Evolutionary conservation across 2,113 vertebrate genomes (phyloP), one percentile per base, ranked within the genome.

Genomic region (Capra hircus): DNA sequence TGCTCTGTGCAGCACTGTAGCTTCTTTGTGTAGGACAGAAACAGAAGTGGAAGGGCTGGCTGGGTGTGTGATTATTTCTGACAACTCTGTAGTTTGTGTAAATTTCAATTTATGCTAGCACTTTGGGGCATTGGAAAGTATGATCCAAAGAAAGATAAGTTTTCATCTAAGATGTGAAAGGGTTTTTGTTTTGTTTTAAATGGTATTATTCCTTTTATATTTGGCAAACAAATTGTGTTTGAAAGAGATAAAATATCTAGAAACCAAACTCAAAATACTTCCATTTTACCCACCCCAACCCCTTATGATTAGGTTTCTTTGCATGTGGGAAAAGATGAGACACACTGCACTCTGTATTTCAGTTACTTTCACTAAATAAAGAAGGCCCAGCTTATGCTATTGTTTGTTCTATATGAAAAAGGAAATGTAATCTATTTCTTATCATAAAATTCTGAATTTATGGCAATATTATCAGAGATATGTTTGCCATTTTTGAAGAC

Each of bases 71-170:
- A 87, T 90, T 60, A 81, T 91, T 98, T 43, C 19, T 77, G 82
- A 97, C 23, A 93, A 48, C 21, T 78, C 90, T 81, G 12, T n/a
- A 52, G 60, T 91, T 98, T 90, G 80, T 96, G 96, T 97, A 89
- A 93, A 27, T 96, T 97, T 97, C 40, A 59, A 77, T 98, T 97
- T 87, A 98, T 59, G 40, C 43, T 59, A 95, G 40, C 94, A 50
- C 0, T 95, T 98, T 92, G 83, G 10, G 86, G n/a, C 52, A 59
- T 4, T 55, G 86, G 55, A 64, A 94, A 95, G 86, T 88, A 43
- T 16, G 77, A 97, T 64, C 43, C 19, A 43, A 91, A 89, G 82
- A 59, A 62, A 88, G 30, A 90, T 53, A 95, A 82, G 15, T 90
- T 98, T 96, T 64, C 53, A 77, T 96, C 85, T 94, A 67, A 85